Conservation (phyloP, 53 echinoderm and acorn worm species). For the Arbacia lixula region DNA sequence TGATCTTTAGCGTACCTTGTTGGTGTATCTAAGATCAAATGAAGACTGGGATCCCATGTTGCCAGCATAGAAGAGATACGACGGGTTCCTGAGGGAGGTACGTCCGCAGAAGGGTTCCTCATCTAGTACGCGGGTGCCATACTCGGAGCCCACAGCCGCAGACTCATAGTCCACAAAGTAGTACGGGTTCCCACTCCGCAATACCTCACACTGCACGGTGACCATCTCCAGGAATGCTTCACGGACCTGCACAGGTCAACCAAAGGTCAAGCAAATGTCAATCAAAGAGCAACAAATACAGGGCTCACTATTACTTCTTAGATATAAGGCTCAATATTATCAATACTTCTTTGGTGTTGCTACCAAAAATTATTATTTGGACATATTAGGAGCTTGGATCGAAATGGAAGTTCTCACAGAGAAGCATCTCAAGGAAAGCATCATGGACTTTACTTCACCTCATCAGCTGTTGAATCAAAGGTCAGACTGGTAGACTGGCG, state of each 20-base stretch:
- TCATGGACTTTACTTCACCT: too few species aligned
- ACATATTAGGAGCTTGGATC: too few species aligned
- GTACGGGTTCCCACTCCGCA: constrained; percentile 38
- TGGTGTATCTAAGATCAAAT: constrained; percentile 57
- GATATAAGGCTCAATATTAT: too few species aligned
- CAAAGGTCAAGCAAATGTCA: too few species aligned
- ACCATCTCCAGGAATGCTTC: constrained; percentile 83
- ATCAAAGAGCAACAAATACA: too few species aligned
- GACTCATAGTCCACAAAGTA: constrained; percentile 75
- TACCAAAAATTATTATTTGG: too few species aligned
- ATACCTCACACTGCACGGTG: constrained; percentile 73
- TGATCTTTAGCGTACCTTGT: too few species aligned
- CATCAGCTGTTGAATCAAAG: constrained; percentile 63
- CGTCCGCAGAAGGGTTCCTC: constrained; percentile 91
- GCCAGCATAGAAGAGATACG: constrained; percentile 28
- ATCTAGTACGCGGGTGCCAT: constrained; percentile 65
- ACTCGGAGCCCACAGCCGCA: constrained; percentile 30
- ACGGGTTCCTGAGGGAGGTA: constrained; percentile 76
- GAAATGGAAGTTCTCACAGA: too few species aligned
- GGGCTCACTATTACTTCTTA: too few species aligned
- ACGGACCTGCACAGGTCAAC: constrained; percentile 63
- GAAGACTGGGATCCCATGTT: constrained; percentile 14
- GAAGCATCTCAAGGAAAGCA: too few species aligned
- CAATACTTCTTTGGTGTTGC: too few species aligned
- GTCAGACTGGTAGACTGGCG: constrained; percentile 60